Percentiles rank a stretch among this genome's conserved stretches.
Conservation (phyloP, 2,888 invertebrate genomes). For the Nemotelus nigrinus region DNA sequence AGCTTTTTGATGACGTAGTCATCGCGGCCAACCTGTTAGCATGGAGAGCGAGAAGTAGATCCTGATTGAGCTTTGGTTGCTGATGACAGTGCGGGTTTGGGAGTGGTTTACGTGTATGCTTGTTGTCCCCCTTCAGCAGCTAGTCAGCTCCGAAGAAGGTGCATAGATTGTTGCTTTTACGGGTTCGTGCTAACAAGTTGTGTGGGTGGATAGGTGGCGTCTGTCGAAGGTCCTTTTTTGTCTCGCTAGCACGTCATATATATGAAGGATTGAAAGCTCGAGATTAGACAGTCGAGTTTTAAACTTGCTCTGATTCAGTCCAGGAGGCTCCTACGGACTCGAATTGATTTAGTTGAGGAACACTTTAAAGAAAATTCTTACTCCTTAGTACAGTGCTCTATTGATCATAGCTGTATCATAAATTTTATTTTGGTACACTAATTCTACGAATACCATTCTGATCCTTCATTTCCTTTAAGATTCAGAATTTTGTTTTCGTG, state of each 20-base stretch:
- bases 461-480: not conserved
- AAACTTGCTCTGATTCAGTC: constrained; percentile 61
- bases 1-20: constrained; percentile 29
- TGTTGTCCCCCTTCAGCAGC: constrained; percentile 7
- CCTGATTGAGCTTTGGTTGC: constrained; percentile 22
- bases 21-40: constrained; percentile 38
- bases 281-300: constrained; percentile 64
- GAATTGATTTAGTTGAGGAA: constrained; percentile 10
- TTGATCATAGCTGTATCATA: too few relatives aligned
- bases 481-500: not conserved
- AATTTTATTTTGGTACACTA: too few relatives aligned
- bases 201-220: constrained; percentile 44
- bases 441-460: too few relatives aligned
- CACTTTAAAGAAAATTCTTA: constrained; percentile 26
- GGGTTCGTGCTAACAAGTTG: not conserved
- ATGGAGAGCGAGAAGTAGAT: constrained; percentile 30
- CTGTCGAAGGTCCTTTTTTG: constrained; percentile 44
- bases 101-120: constrained; percentile 30
- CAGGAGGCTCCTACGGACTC: constrained; percentile 35
- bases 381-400: not conserved
- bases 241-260: constrained; percentile 51
- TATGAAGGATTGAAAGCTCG: constrained; percentile 58
- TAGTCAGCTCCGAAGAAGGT: not conserved
- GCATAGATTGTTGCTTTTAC: constrained; percentile 24
- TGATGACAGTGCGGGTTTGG: constrained; percentile 20